Percentiles rank a stretch among this genome's conserved stretches.
These are phyloP conservation scores for Agapetus fuscipes DNA, from an alignment of 2,888 invertebrate genomes.

Conservation along the genomic window DNA sequence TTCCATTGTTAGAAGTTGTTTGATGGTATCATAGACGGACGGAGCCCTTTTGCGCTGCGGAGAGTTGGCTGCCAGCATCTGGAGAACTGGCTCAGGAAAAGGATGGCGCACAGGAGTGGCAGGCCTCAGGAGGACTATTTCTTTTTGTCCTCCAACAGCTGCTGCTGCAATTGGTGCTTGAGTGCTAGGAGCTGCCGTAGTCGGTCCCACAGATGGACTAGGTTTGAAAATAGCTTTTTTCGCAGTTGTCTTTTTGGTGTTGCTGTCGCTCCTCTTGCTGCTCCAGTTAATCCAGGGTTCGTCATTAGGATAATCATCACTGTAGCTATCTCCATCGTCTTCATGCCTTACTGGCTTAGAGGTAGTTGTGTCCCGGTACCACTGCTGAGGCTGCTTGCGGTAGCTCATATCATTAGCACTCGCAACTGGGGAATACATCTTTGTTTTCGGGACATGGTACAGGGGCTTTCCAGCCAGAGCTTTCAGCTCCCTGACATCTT, in stretches of 20 bases:
- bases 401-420: conserved; percentile 19
- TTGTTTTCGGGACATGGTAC: conserved; percentile 40
- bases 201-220: conserved; percentile 10
- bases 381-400: conserved; percentile 7
- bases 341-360: conserved; percentile 8
- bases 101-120: conserved; percentile 43
- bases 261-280: conserved; percentile 32
- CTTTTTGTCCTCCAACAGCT: conserved; percentile 46
- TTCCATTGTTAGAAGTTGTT: conserved; percentile 45
- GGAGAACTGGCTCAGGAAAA: conserved; percentile 44
- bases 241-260: background rate
- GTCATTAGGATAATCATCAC: conserved; percentile 36
- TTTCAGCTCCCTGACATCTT: conserved; percentile 56
- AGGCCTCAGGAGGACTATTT: conserved; percentile 53
- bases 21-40: conserved; percentile 47
- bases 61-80: conserved; percentile 35
- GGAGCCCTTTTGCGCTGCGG: conserved; percentile 29
- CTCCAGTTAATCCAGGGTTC: conserved; percentile 35
- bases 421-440: conserved; percentile 26
- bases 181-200: conserved; percentile 7
- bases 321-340: conserved; percentile 25
- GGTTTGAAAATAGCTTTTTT: too few species aligned
- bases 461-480: conserved; percentile 47
- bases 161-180: conserved; percentile 20
- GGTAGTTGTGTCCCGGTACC: conserved; percentile 23